These are phyloP conservation scores for Pangasius sanitwongsei DNA, from an alignment of 2,797 vertebrate genomes.

Conservation along the genomic window DNA sequence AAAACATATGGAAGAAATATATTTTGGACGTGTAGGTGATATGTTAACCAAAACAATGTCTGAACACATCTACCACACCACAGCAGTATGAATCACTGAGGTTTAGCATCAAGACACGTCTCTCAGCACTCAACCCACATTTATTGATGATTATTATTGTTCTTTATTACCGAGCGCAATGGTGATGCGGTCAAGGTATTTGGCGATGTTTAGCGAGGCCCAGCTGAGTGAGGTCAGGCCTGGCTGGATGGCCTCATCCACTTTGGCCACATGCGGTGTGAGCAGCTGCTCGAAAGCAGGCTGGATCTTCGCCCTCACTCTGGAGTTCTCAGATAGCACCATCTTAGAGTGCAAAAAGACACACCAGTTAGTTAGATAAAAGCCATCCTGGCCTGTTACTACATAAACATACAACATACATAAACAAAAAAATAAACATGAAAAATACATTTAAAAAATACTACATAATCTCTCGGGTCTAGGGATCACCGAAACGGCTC, in stretches of 20 bases:
- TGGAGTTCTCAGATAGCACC: constrained; percentile 85
- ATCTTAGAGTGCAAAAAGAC: constrained; percentile 68
- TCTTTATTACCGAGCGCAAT: constrained; percentile 79
- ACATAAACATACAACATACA: background rate
- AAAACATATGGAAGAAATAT: background rate
- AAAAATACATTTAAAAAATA: too few relatives aligned
- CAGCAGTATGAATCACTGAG: background rate
- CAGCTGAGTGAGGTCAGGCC: constrained; percentile 87
- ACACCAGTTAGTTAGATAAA: background rate
- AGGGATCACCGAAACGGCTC: too few relatives aligned
- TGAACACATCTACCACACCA: background rate
- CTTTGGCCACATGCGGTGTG: constrained; percentile 78
- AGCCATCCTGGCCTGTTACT: background rate
- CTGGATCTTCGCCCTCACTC: constrained; percentile 87
- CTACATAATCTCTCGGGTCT: too few relatives aligned
- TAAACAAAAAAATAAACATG: too few relatives aligned
- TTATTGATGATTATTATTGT: background rate
- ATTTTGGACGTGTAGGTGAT: background rate
- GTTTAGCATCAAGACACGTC: background rate
- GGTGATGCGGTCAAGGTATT: constrained; percentile 78
- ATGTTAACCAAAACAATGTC: background rate
- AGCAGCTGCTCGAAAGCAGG: constrained; percentile 78
- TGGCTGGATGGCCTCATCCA: constrained; percentile 85
- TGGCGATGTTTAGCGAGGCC: constrained; percentile 89
- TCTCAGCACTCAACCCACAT: background rate